phyloP scores from a whole-genome alignment of 2,797 vertebrate species.

The Myotis pilosus region DNA sequence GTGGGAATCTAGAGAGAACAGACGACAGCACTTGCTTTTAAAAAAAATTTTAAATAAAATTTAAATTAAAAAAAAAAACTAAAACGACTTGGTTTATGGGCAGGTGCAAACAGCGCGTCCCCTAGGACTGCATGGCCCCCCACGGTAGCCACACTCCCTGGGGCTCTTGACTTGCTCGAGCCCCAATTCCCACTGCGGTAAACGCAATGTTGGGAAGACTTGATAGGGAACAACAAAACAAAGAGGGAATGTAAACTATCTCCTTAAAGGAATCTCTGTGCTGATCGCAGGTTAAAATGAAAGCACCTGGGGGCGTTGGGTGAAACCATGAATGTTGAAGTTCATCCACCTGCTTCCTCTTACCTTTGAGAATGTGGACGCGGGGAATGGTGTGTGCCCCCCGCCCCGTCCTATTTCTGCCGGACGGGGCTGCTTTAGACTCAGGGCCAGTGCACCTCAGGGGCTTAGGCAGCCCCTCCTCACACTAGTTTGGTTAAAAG shows the following conservation, averaged over 20 bases:
- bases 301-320: not conserved
- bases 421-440: too few relatives aligned
- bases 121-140: accelerated
- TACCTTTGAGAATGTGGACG: not conserved
- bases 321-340: not conserved
- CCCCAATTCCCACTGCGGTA: accelerated
- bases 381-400: too few relatives aligned
- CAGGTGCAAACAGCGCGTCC: not conserved
- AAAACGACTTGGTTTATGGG: not conserved
- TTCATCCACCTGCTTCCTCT: not conserved
- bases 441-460: too few relatives aligned
- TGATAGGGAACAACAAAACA: accelerated
- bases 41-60: not conserved
- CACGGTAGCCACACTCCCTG: accelerated
- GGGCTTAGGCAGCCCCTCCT: too few relatives aligned
- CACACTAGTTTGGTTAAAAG: too few relatives aligned
- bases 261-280: not conserved
- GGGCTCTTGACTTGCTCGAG: too few relatives aligned
- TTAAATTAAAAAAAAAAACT: not conserved
- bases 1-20: too few relatives aligned
- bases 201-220: not conserved
- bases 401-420: too few relatives aligned
- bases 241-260: not conserved
- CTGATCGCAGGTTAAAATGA: not conserved
- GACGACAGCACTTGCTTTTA: not conserved